Evolutionary conservation across 1,140 invertebrate genomes (phyloP), one percentile per base, ranked within the genome.

Genomic region (Cherax destructor): DNA sequence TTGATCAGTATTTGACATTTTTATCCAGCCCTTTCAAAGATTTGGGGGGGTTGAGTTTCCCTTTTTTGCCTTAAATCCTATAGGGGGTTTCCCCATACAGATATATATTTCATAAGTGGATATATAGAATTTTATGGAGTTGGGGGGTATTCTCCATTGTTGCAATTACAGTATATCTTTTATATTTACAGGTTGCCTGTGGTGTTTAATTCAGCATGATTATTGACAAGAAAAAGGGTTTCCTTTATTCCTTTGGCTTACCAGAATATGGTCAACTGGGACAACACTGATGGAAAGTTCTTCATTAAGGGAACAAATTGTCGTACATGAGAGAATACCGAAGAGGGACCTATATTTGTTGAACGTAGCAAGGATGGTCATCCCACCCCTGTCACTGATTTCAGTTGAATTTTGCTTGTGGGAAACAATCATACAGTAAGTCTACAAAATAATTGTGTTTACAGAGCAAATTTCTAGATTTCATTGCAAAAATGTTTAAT

Each of bases 221-320:
- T 79, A 94, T 98, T 47, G 98, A 99, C 94, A 96, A 97, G 86
- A 97, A 98, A 94, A n/a, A n/a, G n/a, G 98, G 98, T 13, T 96
- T 96, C 88, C 94, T 99, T 13, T 97, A 98, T 94, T 98, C 98
- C 0, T 99, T 99, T 94, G 98, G 98, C 6, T 96, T 97, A 89
- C 98, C 98, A 0, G 98, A 99, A 94, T 98, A 98, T 95, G 98
- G 98, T 4, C 98, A 98, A 94, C 94, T 99, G 50, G 97, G 97
- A 99, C 94, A 99, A 99, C 93, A 97, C 97, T 9, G 98, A 99
- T 95, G 98, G 98, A 41, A 98, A 98, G 94, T 99, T 98, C 93
- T 98, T 99, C 94, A 96, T 98, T 74, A 98, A 21, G 97, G 96
- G 91, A 98, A 97, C 52, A 99, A 98, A 94, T 95, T 99, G 92